A percentile compares a stretch with the other conserved stretches of the same genome.
Evolutionary conservation across 2,113 vertebrate genomes (phyloP).

Genomic region (Addax nasomaculatus): DNA sequence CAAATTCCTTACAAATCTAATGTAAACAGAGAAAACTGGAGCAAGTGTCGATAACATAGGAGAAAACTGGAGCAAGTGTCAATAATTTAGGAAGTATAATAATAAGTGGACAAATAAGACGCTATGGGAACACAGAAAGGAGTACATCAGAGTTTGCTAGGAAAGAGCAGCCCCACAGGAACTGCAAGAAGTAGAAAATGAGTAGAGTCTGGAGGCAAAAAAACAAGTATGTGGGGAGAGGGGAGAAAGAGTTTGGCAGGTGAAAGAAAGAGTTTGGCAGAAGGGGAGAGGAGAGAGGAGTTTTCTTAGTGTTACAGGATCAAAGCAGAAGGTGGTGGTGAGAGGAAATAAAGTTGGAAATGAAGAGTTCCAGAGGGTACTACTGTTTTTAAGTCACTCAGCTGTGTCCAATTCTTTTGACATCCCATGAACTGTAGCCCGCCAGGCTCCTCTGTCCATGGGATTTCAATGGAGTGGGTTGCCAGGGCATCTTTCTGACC

Average conservation of each 20-base stretch:
- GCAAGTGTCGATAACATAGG: background rate
- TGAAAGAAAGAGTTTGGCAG: background rate
- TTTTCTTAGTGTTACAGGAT: background rate
- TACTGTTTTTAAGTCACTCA: background rate
- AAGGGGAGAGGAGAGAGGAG: background rate
- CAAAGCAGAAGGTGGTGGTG: background rate
- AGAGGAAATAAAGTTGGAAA: constrained; percentile 17
- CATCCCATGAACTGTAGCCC: background rate
- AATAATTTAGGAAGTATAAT: background rate
- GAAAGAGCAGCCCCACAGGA: background rate
- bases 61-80: background rate
- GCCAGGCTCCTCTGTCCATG: background rate
- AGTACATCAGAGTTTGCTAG: background rate
- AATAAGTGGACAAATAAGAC: background rate
- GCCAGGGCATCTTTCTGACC: background rate
- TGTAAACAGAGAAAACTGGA: background rate
- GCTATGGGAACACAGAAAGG: background rate
- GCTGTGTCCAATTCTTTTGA: background rate
- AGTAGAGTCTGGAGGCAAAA: background rate
- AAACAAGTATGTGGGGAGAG: background rate
- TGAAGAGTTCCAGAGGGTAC: background rate
- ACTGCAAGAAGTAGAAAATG: background rate
- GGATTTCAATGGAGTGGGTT: background rate
- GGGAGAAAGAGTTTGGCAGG: background rate
- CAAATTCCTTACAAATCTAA: background rate